Evolutionary conservation across 2,797 vertebrate species (phyloP).

Genomic region (Decapterus maruadsi): DNA sequence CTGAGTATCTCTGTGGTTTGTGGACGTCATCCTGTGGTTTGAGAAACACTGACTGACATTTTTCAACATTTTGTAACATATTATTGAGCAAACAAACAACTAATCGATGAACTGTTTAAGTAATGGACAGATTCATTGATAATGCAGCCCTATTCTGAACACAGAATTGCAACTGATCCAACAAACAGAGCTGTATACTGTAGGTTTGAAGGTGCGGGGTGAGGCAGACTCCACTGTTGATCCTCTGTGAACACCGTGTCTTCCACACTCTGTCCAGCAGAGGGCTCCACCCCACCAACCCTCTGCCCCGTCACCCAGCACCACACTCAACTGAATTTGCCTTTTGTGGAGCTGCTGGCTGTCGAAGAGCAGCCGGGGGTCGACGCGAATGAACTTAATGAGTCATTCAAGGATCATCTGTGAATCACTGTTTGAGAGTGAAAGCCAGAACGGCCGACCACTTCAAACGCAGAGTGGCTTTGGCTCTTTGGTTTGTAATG

Average conservation of each 20-base stretch:
- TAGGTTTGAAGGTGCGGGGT: neutral
- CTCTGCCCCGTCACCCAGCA: neutral
- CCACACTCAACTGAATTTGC: constrained; percentile 15
- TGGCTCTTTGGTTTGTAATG: constrained; percentile 68
- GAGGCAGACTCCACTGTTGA: neutral
- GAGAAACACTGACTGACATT: too few species aligned
- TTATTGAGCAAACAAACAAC: too few species aligned
- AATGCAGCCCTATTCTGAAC: neutral
- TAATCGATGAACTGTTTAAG: too few species aligned
- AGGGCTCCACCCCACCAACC: constrained; percentile 63
- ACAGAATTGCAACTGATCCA: neutral
- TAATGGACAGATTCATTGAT: too few species aligned
- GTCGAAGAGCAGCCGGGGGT: constrained; percentile 47
- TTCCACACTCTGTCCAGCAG: constrained; percentile 67
- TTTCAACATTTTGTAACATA: too few species aligned
- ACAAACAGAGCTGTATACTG: too few species aligned
- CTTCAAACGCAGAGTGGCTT: constrained; percentile 65
- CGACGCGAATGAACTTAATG: constrained; percentile 65
- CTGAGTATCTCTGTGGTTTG: too few species aligned
- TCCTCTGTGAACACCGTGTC: neutral
- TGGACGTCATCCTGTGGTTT: too few species aligned
- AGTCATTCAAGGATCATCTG: constrained; percentile 76
- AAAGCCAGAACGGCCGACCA: constrained; percentile 59
- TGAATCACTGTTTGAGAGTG: constrained; percentile 63
- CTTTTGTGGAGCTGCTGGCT: constrained; percentile 47